Base-by-base conservation (phyloP, 2,888 invertebrate genomes). In the Hirtodrosophila duncani region DNA sequence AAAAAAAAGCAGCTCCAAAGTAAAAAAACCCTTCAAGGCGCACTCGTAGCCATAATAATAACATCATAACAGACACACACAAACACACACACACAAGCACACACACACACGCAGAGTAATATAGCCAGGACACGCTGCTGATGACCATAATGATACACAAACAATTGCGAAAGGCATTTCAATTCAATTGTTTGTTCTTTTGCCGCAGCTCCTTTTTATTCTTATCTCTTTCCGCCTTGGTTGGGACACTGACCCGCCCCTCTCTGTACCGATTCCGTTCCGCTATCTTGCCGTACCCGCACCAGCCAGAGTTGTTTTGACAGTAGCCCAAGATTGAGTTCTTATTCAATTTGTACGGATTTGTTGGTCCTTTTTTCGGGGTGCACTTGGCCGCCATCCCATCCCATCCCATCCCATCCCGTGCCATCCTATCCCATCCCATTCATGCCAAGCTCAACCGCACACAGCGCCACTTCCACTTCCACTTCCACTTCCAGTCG, bases 291-390 rank as follows among this genome's bases (percentile, higher is more conserved):
- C 53, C 58, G 3, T 14, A 26, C 50, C 48, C 48, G 31, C 18
- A 51, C 14, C 13, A 49, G 37, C 24, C 26, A 45, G 64, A 70
- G 58, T 71, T 77, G 64, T 67, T 74, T 75, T 69, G 69, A 77
- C 78, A 74, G 72, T 74, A 63, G 72, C 77, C n/a, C 77, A 72
- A 72, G 72, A 74, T 74, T 74, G 72, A 74, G 72, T 74, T 77
- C 72, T 74, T 74, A 77, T 77, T 77, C 78, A 74, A 74, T 74
- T 74, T 74, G 77, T 74, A 63, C 62, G 74, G 72, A 77, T 72
- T 74, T 72, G 67, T 74, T 46, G 64, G 57, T 42, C 42, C 44
- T 39, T 44, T n/a, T 48, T 24, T 27, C 23, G 50, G 26, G 13
- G 23, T 29, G 31, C 14, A 30, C 34, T 23, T 27, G 13, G 46